Conservation (phyloP, 2,113 vertebrate species). For the Callorhinus ursinus region DNA sequence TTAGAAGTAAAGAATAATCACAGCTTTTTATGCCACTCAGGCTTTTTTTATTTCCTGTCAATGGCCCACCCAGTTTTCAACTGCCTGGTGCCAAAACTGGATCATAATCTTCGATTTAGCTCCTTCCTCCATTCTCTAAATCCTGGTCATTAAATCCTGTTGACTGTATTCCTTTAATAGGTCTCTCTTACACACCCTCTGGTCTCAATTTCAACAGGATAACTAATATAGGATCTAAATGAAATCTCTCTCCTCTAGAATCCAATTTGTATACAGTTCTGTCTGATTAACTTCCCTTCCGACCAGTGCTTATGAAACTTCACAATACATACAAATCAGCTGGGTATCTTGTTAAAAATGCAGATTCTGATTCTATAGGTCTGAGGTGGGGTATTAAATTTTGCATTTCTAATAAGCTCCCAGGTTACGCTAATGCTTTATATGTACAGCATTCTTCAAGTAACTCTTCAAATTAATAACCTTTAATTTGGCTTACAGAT, state of each 20-base stretch:
- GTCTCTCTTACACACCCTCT: background rate
- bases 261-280: background rate
- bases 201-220: conserved; percentile 15
- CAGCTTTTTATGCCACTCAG: conserved; percentile 35
- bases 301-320: background rate
- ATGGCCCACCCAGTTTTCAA: conserved; percentile 54
- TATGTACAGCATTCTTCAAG: background rate
- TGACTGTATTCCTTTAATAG: conserved; percentile 35
- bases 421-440: background rate
- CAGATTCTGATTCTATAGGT: conserved; percentile 36
- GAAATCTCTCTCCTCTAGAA: conserved; percentile 7
- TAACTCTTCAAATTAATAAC: conserved; percentile 34
- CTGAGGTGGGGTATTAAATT: background rate
- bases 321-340: background rate
- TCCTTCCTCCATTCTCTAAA: conserved; percentile 32
- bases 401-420: conserved; percentile 32
- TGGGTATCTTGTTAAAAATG: conserved; percentile 30
- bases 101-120: conserved; percentile 30
- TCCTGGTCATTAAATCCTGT: background rate
- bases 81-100: conserved; percentile 10
- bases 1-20: conserved; percentile 48
- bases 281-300: background rate
- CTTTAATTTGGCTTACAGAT: background rate
- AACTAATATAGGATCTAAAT: background rate
- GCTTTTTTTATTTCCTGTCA: conserved; percentile 57